Base-by-base conservation (phyloP, 2,113 vertebrate genomes). In the Microtus richardsoni region DNA sequence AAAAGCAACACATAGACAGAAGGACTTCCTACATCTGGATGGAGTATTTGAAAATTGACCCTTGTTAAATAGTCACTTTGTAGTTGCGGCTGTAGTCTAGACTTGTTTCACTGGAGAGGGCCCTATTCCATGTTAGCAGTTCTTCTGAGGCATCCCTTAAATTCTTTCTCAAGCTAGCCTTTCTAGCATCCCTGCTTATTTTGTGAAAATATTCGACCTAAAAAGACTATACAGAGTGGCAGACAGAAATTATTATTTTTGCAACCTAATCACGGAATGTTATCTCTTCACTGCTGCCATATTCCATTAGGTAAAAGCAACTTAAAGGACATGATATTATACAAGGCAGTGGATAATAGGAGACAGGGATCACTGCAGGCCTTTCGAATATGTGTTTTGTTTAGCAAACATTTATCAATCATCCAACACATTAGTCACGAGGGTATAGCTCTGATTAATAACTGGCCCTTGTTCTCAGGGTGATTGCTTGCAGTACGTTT, bases 341-440 rank as follows among this genome's bases (percentile, higher is more conserved):
- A 33, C 14, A 62, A 92, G 14, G 19, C 24, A 70, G 8, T 60
- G 64, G 62, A 39, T 91, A 87, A 62, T 64, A 91, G 30, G 68
- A 82, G 41, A 54, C 17, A 68, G 39, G 17, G 26, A 49, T 77
- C 21, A 62, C 4, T 60, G 49, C 49, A 17, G 26, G 3, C 30
- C 54, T 92, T 82, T 30, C 3, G n/a, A 70, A n/a, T 54, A 22
- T 2, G 28, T 70, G 71, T 78, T 92, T 84, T 78, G 68, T 62
- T 95, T 64, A 92, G 17, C 88, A 92, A 83, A 95, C 17, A 22
- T 66, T 80, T 95, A 21, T 78, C 68, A 84, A 5, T 68, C 22
- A 93, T 58, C 30, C 6, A 52, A n/a, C 47, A 68, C 47, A 74
- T 80, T 64, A 82, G 16, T 74, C 89, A 64, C 1, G 79, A 73